A percentile compares a stretch with the other conserved stretches of the same genome.
Conservation (phyloP, 64 coral and sea anemone genomes). For the Porites lutea region DNA sequence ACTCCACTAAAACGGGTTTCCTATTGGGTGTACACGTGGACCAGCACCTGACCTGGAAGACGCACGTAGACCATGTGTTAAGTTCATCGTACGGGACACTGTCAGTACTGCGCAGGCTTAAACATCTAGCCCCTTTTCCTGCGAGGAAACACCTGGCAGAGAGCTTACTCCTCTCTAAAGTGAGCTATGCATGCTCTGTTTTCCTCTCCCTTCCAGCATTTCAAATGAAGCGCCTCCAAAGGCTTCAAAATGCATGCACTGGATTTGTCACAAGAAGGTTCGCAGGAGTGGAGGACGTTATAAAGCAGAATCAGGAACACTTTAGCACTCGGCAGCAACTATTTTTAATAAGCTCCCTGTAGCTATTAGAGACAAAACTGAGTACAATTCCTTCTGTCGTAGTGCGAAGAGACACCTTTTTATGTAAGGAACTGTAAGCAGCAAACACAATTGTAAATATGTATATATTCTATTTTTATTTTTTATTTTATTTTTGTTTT, state of each 20-base stretch:
- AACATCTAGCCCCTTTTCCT: conserved; percentile 45
- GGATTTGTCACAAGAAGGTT: conserved; percentile 62
- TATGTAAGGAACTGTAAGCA: too few relatives aligned
- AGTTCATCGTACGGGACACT: conserved; percentile 43
- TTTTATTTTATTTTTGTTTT: too few relatives aligned
- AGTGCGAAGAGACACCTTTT: too few relatives aligned
- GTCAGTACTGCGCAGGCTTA: conserved; percentile 58
- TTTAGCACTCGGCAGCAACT: too few relatives aligned
- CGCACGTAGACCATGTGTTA: conserved; percentile 45
- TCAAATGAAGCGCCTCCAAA: conserved; percentile 44
- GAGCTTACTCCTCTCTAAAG: conserved; percentile 52
- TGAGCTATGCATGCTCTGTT: conserved; percentile 29
- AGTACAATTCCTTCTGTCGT: too few relatives aligned
- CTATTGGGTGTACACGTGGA: conserved; percentile 57
- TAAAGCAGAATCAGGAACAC: too few relatives aligned
- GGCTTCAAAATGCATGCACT: conserved; percentile 48
- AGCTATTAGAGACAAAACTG: too few relatives aligned
- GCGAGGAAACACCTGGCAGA: conserved; percentile 58
- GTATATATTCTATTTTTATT: too few relatives aligned
- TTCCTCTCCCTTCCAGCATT: conserved; percentile 36
- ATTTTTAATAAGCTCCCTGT: too few relatives aligned
- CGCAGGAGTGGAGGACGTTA: neutral
- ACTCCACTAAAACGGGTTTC: conserved; percentile 13
- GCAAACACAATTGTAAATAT: too few relatives aligned
- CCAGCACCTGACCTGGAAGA: conserved; percentile 58